These are phyloP conservation scores for Agrochola litura DNA, from an alignment of 2,888 invertebrate genomes.

Conservation along the genomic window DNA sequence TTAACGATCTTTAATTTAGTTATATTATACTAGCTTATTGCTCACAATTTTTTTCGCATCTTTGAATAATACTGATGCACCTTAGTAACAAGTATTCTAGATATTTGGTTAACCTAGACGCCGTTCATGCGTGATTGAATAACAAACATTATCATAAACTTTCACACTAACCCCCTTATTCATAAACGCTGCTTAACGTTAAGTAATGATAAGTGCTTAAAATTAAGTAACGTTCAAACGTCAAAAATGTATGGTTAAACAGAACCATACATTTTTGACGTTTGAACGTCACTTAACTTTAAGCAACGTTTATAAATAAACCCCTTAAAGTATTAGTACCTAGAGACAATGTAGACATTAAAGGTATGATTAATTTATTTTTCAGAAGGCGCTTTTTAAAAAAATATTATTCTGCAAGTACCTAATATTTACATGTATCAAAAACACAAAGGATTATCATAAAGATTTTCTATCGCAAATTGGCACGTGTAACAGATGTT, in stretches of 20 bases:
- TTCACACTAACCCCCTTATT: background rate
- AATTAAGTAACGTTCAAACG: too few relatives aligned
- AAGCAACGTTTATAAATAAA: too few relatives aligned
- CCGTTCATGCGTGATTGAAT: background rate
- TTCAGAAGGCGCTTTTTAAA: background rate
- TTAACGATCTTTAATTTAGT: background rate
- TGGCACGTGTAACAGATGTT: background rate
- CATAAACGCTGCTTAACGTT: too few relatives aligned
- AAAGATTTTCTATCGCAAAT: background rate
- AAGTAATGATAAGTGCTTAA: too few relatives aligned
- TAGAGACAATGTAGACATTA: too few relatives aligned
- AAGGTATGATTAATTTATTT: background rate
- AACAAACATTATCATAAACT: background rate
- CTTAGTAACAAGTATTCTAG: background rate
- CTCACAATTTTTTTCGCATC: background rate
- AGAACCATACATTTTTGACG: too few relatives aligned
- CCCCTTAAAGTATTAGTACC: too few relatives aligned
- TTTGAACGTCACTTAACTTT: too few relatives aligned
- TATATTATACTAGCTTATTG: background rate
- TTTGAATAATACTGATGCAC: background rate
- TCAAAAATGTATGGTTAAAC: too few relatives aligned
- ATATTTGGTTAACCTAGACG: too few relatives aligned
- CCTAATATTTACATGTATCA: too few relatives aligned
- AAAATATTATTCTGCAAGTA: background rate
- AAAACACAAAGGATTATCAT: background rate